phyloP scores from a whole-genome alignment of 2,113 vertebrate species.

The Crotalus tigris region DNA sequence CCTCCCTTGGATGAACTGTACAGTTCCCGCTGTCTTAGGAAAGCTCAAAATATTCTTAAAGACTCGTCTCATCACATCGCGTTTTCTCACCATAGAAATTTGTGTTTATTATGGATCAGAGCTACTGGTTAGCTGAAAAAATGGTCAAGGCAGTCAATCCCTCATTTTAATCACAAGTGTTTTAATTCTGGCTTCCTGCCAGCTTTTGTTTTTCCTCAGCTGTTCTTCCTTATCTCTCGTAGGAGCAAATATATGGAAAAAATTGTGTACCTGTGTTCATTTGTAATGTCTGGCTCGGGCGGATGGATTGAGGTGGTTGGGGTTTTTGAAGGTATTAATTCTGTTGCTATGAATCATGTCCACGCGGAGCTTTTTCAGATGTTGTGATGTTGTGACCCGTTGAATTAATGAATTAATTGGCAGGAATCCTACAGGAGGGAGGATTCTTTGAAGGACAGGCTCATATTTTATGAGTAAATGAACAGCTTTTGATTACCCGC shows the following conservation, averaged over 20 bases:
- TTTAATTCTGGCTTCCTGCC: background rate
- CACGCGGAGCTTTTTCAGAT: background rate
- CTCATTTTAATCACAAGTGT: slow-evolving; percentile 1
- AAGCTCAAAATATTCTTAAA: too few relatives aligned
- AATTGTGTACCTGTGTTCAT: background rate
- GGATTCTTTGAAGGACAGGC: background rate
- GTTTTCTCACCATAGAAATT: too few relatives aligned
- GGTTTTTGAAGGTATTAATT: background rate
- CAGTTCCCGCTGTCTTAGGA: too few relatives aligned
- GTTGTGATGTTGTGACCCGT: background rate
- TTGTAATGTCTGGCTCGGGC: background rate
- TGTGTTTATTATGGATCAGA: too few relatives aligned
- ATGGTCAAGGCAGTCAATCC: background rate
- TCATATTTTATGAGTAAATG: slow-evolving; percentile 4
- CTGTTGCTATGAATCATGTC: background rate
- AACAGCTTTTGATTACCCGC: background rate
- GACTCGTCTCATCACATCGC: too few relatives aligned
- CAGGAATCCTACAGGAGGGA: background rate
- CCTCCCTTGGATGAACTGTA: too few relatives aligned
- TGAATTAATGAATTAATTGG: background rate
- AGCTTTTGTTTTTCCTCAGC: background rate
- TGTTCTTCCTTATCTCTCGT: background rate
- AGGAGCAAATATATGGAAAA: background rate
- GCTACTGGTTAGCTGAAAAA: too few relatives aligned
- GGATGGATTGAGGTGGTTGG: background rate